Base-by-base conservation (phyloP, 2,888 invertebrate genomes). In the Drosophila engyochracea region DNA sequence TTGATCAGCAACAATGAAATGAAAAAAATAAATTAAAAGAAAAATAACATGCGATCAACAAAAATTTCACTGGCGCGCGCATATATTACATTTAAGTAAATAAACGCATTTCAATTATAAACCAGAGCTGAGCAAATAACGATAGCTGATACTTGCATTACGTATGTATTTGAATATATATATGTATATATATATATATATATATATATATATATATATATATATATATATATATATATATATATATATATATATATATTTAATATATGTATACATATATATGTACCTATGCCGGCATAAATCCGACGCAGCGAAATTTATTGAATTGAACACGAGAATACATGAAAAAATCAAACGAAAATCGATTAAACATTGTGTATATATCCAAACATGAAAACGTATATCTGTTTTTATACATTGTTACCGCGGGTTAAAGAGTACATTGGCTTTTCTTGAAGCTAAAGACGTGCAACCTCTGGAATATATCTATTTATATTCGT, bases 41-140 rank as follows among this genome's bases (percentile, higher is more conserved):
- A 59, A 68, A 54, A 54, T 52, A 62, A 61, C 67, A 68, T 39
- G 33, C 70, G 64, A 79, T 78, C 59, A 69, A 52, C 65, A 54
- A 79, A 68, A 77, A 83, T 82, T 73, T 65, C 59, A 76, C 59
- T 62, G 73, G 69, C 60, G 69, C 69, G 73, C 74, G 70, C 61
- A 79, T 71, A 82, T 73, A 73, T 83, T 78, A 64, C 59, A 70
- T 71, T 82, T 70, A 76, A 74, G 70, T 73, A 82, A 82, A 83
- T 81, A 79, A 84, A 76, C 73, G 82, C 79, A 82, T 81, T 73
- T 65, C 62, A 73, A 71, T 80, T 75, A 76, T 80, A 70, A 74
- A 65, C 68, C 66, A 70, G 59, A 59, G 65, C 53, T 52, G 33
- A 55, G 61, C 70, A 69, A 77, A 69, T 74, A 67, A 62, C 73